These are phyloP conservation scores for Torymus aiolomorphi DNA, from an alignment of 2,888 invertebrate genomes.

Conservation along the genomic window DNA sequence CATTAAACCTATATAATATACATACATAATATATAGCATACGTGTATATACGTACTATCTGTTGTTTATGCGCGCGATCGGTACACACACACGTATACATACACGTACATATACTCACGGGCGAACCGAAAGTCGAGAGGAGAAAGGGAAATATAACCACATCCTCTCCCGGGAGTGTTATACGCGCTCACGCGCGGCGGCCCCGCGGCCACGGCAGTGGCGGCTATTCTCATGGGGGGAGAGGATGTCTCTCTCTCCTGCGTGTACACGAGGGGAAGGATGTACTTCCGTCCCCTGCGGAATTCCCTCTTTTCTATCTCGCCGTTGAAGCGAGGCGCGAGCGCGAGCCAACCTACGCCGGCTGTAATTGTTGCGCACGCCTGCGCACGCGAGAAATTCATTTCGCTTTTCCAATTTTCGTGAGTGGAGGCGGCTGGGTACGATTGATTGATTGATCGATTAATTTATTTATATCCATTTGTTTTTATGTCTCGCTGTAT, in stretches of 20 bases:
- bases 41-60: not conserved
- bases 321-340: slow-evolving; percentile 59
- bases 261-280: slow-evolving; percentile 66
- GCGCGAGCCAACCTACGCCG: not conserved
- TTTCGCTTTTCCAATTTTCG: slow-evolving; percentile 46
- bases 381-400: slow-evolving; percentile 8
- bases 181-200: slow-evolving; percentile 11
- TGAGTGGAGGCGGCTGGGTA: not conserved
- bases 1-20: no score
- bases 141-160: slow-evolving; percentile 51
- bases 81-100: not conserved
- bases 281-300: slow-evolving; percentile 71
- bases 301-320: slow-evolving; percentile 64
- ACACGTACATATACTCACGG: slow-evolving; percentile 2
- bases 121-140: slow-evolving; percentile 25
- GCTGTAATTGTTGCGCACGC: slow-evolving; percentile 29
- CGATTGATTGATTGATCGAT: slow-evolving; percentile 42
- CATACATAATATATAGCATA: no score
- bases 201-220: not conserved
- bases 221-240: slow-evolving; percentile 43
- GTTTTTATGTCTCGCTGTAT: slow-evolving; percentile 9
- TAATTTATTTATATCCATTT: slow-evolving; percentile 39
- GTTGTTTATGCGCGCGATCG: not conserved
- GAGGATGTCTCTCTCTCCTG: slow-evolving; percentile 1
- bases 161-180: slow-evolving; percentile 44